Evolutionary conservation across 1,140 invertebrate genomes (phyloP).

Genomic region (Drosophila nikananu): DNA sequence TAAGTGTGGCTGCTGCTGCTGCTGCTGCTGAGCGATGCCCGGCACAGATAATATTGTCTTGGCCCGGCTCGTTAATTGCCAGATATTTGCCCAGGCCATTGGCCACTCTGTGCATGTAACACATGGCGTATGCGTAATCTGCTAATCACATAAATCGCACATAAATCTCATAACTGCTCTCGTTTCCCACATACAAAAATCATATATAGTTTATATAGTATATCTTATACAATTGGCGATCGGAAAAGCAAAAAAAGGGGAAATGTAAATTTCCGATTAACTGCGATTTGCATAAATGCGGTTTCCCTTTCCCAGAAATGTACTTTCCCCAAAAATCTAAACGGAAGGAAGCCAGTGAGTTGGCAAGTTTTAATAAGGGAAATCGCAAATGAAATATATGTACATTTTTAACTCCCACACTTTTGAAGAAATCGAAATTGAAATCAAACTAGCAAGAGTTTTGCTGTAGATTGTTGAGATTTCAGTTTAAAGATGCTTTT

Average conservation of each 20-base stretch:
- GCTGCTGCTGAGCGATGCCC: slow-evolving; percentile 47
- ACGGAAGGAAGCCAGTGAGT: slow-evolving; percentile 37
- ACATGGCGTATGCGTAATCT: slow-evolving; percentile 69
- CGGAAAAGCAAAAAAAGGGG: background rate
- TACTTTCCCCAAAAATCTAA: slow-evolving; percentile 36
- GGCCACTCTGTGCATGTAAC: slow-evolving; percentile 58
- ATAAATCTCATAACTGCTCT: slow-evolving; percentile 37
- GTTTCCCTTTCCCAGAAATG: slow-evolving; percentile 27
- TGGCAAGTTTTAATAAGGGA: slow-evolving; percentile 25
- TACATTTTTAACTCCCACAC: slow-evolving; percentile 13
- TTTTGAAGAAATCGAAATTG: background rate
- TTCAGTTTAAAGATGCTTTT: background rate
- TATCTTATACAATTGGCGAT: slow-evolving; percentile 16
- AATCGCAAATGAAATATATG: background rate
- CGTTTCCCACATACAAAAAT: slow-evolving; percentile 1
- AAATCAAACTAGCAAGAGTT: background rate
- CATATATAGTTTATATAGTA: background rate
- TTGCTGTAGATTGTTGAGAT: background rate
- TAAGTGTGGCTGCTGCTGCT: slow-evolving; percentile 63
- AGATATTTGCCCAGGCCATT: slow-evolving; percentile 48
- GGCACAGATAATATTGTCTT: slow-evolving; percentile 48
- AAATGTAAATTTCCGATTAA: slow-evolving; percentile 30
- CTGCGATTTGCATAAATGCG: slow-evolving; percentile 31
- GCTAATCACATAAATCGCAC: slow-evolving; percentile 17
- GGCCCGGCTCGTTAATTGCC: slow-evolving; percentile 66